Percentiles rank a stretch among this genome's conserved stretches.
Evolutionary conservation across 2,113 vertebrate genomes (phyloP).

Genomic region (Crotalus viridis): DNA sequence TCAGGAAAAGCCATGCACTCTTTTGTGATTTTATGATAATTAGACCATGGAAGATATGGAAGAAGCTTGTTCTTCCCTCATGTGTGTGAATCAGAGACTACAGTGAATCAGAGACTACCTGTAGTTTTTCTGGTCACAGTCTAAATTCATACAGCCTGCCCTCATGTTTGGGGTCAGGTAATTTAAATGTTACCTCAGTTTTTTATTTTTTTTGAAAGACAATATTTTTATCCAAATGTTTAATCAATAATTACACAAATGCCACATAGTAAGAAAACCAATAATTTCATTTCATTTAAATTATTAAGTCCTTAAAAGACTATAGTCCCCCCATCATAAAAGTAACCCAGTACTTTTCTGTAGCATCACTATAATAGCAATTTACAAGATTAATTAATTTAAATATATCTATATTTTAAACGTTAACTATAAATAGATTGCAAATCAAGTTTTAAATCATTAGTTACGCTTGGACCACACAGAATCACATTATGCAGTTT

Average conservation of each 20-base stretch:
- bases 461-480: not conserved
- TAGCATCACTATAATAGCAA: not conserved
- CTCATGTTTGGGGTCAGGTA: not conserved
- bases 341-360: not conserved
- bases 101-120: not conserved
- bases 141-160: not conserved
- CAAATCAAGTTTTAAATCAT: not conserved
- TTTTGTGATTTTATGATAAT: not conserved
- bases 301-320: not conserved
- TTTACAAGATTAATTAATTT: not conserved
- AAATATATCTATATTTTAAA: not conserved
- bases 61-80: not conserved
- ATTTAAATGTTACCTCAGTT: not conserved
- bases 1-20: not conserved
- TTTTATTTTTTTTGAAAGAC: not conserved
- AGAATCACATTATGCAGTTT: not conserved
- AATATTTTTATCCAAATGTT: not conserved
- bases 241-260: not conserved
- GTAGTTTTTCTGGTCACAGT: not conserved
- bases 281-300: not conserved
- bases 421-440: not conserved
- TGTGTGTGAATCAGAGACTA: not conserved
- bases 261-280: not conserved
- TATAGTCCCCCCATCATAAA: not conserved
- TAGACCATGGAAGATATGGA: not conserved